A percentile compares a stretch with the other conserved stretches of the same genome.
These are phyloP conservation scores for Brienomyrus longianalis DNA, from an alignment of 2,113 vertebrate genomes.

Conservation along the genomic window DNA sequence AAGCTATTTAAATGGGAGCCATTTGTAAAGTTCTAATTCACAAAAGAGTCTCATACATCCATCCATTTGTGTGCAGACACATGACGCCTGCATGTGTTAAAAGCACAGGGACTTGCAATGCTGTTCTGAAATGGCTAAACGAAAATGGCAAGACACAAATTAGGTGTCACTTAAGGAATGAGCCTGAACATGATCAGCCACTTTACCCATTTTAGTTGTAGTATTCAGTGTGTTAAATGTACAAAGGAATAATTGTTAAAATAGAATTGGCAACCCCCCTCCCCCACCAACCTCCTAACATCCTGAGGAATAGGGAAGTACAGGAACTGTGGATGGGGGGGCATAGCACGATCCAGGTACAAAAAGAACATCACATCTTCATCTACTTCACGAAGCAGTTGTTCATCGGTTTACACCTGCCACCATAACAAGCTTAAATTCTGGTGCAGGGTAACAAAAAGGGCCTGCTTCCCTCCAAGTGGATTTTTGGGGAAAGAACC, in stretches of 20 bases:
- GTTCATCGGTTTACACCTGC: neutral
- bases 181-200: neutral
- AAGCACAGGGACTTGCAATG: neutral
- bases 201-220: neutral
- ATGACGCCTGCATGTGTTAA: neutral
- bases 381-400: neutral
- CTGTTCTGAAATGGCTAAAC: neutral
- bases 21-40: neutral
- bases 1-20: conserved; percentile 24
- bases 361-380: neutral
- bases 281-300: neutral
- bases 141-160: neutral
- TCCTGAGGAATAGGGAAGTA: neutral
- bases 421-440: conserved; percentile 6
- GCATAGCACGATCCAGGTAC: neutral
- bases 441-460: conserved; percentile 30
- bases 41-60: neutral
- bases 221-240: neutral
- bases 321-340: neutral
- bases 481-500: conserved; percentile 47
- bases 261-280: neutral
- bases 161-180: neutral
- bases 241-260: neutral
- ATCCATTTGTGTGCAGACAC: neutral
- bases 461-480: conserved; percentile 43